Evolutionary conservation across 2,113 vertebrate species (phyloP).

Genomic region (Centrocercus urophasianus): DNA sequence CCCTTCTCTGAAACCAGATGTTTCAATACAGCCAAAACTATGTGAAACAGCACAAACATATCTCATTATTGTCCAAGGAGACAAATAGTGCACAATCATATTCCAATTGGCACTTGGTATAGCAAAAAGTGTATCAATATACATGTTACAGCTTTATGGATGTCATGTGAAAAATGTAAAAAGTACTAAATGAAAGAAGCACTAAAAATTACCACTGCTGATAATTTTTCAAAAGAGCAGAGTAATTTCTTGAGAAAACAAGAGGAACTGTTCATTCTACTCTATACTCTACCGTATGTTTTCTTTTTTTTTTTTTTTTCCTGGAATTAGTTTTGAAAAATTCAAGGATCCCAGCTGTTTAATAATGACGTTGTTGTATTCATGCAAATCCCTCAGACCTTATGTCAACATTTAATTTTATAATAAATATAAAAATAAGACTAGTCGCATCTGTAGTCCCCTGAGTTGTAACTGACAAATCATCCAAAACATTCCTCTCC

Average conservation of each 20-base stretch:
- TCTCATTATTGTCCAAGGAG: slow-evolving; percentile 47
- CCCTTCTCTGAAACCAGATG: slow-evolving; percentile 20
- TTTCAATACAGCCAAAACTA: slow-evolving; percentile 30
- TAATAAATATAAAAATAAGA: slow-evolving; percentile 70
- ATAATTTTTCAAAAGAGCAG: slow-evolving; percentile 57
- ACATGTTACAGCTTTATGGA: background rate
- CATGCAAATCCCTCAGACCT: slow-evolving; percentile 62
- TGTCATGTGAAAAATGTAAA: slow-evolving; percentile 42
- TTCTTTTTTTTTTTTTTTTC: background rate
- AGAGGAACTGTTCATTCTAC: slow-evolving; percentile 53
- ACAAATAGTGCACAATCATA: slow-evolving; percentile 50
- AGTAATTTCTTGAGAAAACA: slow-evolving; percentile 60
- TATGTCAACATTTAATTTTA: slow-evolving; percentile 72
- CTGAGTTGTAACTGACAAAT: slow-evolving; percentile 36
- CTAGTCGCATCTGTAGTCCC: slow-evolving; percentile 50
- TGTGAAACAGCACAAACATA: slow-evolving; percentile 59
- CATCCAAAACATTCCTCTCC: slow-evolving; percentile 25
- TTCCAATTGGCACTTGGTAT: slow-evolving; percentile 53
- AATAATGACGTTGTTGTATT: slow-evolving; percentile 66
- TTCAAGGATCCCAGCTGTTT: slow-evolving; percentile 62
- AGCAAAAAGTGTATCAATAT: slow-evolving; percentile 37
- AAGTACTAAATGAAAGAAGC: slow-evolving; percentile 42
- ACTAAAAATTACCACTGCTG: slow-evolving; percentile 6
- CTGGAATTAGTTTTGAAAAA: slow-evolving; percentile 47
- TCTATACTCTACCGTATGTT: background rate